Base-by-base conservation (phyloP, 2,113 vertebrate genomes). In the Xiphophorus hellerii region DNA sequence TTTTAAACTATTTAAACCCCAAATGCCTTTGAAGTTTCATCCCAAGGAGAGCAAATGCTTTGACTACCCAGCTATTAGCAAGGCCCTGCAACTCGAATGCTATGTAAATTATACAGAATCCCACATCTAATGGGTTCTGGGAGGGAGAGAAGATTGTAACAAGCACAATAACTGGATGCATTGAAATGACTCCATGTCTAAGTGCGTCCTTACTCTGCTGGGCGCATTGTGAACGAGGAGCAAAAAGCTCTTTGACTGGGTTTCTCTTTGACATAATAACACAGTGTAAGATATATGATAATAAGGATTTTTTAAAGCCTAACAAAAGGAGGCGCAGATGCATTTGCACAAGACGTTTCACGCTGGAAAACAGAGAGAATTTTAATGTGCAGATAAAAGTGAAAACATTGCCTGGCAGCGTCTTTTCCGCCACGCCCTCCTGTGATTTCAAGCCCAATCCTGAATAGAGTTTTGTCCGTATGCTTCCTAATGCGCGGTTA, bases 281-380 rank as follows among this genome's bases (percentile, higher is more conserved):
- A 69, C 77, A 76, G 66, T 62, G 31, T 81, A 73, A 75, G 74
- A 87, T 78, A 60, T 72, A 39, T 42, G 69, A 80, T 85, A 86
- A 89, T 77, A 76, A 61, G 64, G 63, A 51, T 65, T 80, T 79
- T 51, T 35, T 60, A 28, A 66, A 65, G 80, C 58, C 60, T 76
- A 77, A 88, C 69, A 89, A 86, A 84, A 80, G 65, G 69, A 76
- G 58, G 17, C 33, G 42, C 67, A 86, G 84, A 87, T 85, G 80
- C 73, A 71, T 81, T 71, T 75, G 74, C 80, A 14, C 77, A 80
- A 74, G 74, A 75, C 33, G 44, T 71, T 35, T 70, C 48, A 80
- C 0, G 51, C 37, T 76, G 30, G 70, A 60, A 76, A 85, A 84
- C 29, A 65, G 25, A 29, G 20, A 27, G 71, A 71, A 79, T 83